A percentile compares a stretch with the other conserved stretches of the same genome.
Conservation (phyloP, 2,113 vertebrate genomes). For the Pachypanchax playfairii region DNA sequence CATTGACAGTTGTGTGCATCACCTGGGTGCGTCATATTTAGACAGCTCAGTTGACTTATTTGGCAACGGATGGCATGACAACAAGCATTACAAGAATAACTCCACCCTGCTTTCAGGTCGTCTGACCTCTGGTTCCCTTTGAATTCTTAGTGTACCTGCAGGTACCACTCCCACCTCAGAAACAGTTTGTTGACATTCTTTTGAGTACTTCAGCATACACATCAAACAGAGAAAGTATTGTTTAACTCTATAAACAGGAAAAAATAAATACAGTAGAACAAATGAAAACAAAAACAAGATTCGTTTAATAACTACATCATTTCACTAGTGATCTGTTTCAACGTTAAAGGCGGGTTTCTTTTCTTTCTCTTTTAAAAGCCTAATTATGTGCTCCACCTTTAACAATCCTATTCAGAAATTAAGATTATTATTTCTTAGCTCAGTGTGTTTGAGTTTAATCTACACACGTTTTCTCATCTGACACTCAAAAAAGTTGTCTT, state of each 20-base stretch:
- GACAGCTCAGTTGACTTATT: conserved; percentile 13
- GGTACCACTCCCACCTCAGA: conserved; percentile 32
- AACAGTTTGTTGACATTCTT: background rate
- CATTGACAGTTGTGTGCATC: background rate
- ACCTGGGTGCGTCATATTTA: conserved; percentile 43
- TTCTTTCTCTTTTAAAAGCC: too few species aligned
- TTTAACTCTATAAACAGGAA: conserved; percentile 1
- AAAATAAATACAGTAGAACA: background rate
- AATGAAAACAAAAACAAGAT: conserved; percentile 6
- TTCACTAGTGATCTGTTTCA: too few species aligned
- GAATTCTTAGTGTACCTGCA: background rate
- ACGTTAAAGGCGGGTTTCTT: too few species aligned
- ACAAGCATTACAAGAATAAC: conserved; percentile 50
- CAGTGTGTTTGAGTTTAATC: too few species aligned
- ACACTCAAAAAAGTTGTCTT: background rate
- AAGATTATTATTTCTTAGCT: too few species aligned
- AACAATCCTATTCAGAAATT: too few species aligned
- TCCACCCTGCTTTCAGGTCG: conserved; percentile 41
- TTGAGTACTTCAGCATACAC: background rate
- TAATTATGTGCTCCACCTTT: too few species aligned
- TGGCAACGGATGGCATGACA: conserved; percentile 25
- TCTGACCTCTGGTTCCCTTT: conserved; percentile 31
- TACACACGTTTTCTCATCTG: background rate
- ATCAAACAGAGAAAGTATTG: background rate
- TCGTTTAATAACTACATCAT: too few species aligned